Percentiles rank a stretch among this genome's conserved stretches.
phyloP scores from a whole-genome alignment of 2,113 vertebrate species.

The Mirza zaza region DNA sequence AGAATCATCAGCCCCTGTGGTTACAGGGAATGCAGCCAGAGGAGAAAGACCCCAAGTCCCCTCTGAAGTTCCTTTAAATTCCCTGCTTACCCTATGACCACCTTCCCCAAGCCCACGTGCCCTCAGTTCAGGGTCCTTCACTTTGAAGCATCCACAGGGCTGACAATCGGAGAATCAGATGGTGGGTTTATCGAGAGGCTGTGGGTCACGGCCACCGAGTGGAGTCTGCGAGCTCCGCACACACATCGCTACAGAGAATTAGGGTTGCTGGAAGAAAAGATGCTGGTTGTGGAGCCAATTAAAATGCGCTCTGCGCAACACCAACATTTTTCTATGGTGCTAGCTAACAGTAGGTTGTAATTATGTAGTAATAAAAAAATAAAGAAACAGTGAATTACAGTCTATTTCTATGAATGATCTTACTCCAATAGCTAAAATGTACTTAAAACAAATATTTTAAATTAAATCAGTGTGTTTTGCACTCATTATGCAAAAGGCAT shows the following conservation, averaged over 20 bases:
- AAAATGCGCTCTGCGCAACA: constrained; percentile 16
- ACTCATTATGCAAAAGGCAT: not conserved
- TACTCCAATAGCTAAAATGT: constrained; percentile 57
- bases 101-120: not conserved
- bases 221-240: not conserved
- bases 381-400: constrained; percentile 54
- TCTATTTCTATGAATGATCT: constrained; percentile 54
- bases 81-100: not conserved
- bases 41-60: not conserved
- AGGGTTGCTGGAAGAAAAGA: not conserved
- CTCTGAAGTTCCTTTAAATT: not conserved
- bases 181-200: not conserved
- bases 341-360: constrained; percentile 66
- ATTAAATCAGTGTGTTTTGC: constrained; percentile 27
- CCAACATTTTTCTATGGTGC: constrained; percentile 7
- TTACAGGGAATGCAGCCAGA: not conserved
- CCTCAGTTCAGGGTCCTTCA: not conserved
- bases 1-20: not conserved
- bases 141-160: not conserved
- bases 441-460: constrained; percentile 52
- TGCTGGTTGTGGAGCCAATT: constrained; percentile 25
- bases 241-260: not conserved
- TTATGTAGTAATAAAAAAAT: constrained; percentile 67
- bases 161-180: not conserved
- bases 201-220: not conserved